Conservation (phyloP, 2,113 vertebrate species). For the Aleadryas rufinucha region DNA sequence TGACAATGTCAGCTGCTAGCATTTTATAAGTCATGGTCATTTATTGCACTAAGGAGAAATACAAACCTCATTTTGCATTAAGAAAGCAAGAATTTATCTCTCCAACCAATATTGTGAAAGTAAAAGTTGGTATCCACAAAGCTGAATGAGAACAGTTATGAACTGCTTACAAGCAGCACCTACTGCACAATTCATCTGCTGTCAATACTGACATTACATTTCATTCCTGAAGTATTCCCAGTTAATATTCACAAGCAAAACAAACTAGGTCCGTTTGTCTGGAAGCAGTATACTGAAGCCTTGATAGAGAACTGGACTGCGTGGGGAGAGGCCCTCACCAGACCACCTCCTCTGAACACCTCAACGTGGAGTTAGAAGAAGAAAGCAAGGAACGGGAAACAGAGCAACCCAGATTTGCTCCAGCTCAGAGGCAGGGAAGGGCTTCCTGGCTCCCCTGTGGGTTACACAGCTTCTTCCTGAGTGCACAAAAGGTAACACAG, state of each 20-base stretch:
- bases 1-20: neutral
- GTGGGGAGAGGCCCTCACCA: neutral
- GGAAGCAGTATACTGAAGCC: neutral
- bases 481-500: neutral
- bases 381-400: neutral
- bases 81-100: neutral
- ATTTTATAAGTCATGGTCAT: slow-evolving; percentile 20
- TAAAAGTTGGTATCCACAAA: neutral
- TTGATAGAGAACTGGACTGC: neutral
- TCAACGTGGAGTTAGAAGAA: fast-evolving
- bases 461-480: neutral
- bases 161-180: neutral
- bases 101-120: neutral
- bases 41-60: neutral
- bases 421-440: neutral
- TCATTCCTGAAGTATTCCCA: neutral
- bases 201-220: neutral
- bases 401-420: neutral
- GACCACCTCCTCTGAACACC: neutral
- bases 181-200: neutral
- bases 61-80: neutral
- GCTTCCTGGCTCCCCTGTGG: neutral
- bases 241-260: neutral
- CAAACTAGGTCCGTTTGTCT: neutral
- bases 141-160: neutral